Conservation (phyloP, 2,888 invertebrate species). For the Cheilosia scutellata region DNA sequence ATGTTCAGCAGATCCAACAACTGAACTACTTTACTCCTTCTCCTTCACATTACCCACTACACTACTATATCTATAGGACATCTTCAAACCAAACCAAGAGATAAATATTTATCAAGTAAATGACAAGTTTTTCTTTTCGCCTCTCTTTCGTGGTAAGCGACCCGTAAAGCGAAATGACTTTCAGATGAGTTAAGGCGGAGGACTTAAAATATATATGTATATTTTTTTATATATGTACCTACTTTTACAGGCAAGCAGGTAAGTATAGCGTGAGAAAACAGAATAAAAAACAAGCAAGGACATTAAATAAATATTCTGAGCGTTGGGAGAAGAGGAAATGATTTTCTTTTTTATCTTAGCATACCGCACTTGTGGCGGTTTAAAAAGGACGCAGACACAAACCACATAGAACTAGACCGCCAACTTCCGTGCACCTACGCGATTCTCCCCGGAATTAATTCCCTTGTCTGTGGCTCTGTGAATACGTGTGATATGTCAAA, state of each 20-base stretch:
- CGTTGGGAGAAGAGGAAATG: not conserved
- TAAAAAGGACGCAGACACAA: too few species aligned
- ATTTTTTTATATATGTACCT: too few species aligned
- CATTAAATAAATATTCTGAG: conserved; percentile 32
- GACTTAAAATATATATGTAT: not conserved
- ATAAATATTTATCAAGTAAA: conserved; percentile 66
- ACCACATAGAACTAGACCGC: too few species aligned
- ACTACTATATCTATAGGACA: conserved; percentile 3
- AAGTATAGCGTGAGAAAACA: not conserved
- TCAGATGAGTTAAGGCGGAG: conserved; percentile 6
- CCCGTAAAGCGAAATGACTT: conserved; percentile 37
- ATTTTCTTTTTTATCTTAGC: conserved; percentile 37
- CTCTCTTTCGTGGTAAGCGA: not conserved
- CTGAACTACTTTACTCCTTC: conserved; percentile 1
- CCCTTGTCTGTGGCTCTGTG: too few species aligned
- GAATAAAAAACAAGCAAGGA: conserved; percentile 19
- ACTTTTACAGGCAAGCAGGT: conserved; percentile 10
- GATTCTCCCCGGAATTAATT: too few species aligned
- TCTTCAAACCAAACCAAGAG: conserved; percentile 36
- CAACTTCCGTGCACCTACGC: too few species aligned
- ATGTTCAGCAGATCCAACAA: conserved; percentile 9
- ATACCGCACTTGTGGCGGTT: conserved; percentile 1
- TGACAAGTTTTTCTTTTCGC: conserved; percentile 28
- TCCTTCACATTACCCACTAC: not conserved
- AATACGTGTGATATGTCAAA: too few species aligned